Conservation (phyloP, 2,113 vertebrate genomes). For the Podarcis muralis region DNA sequence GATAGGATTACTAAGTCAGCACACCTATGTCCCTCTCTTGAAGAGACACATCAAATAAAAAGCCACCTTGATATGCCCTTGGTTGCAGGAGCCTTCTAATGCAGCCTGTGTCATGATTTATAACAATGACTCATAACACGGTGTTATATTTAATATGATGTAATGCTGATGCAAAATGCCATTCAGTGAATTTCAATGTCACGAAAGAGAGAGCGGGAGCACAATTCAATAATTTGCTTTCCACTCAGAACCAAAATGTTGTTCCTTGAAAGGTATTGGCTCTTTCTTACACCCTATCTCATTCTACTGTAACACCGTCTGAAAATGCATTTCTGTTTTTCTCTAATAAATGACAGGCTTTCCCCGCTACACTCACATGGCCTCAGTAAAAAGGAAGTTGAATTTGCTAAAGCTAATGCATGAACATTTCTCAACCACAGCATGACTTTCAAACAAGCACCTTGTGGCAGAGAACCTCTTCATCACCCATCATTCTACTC, state of each 20-base stretch:
- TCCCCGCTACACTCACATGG: not conserved
- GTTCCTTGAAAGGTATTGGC: slow-evolving; percentile 23
- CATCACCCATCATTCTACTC: not conserved
- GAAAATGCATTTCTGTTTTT: slow-evolving; percentile 53
- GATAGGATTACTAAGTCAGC: slow-evolving; percentile 36
- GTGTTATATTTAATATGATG: slow-evolving; percentile 72
- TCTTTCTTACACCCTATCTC: not conserved
- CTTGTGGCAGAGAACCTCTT: not conserved
- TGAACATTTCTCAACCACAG: not conserved
- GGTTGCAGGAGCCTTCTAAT: slow-evolving; percentile 66
- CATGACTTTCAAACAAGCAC: slow-evolving; percentile 6
- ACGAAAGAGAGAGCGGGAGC: slow-evolving; percentile 45
- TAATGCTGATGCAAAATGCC: slow-evolving; percentile 74
- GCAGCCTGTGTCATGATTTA: slow-evolving; percentile 67
- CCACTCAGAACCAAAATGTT: slow-evolving; percentile 15
- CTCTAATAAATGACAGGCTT: slow-evolving; percentile 20
- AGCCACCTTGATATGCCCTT: slow-evolving; percentile 73
- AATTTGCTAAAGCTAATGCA: slow-evolving; percentile 41
- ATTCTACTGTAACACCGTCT: slow-evolving; percentile 28
- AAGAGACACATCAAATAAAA: slow-evolving; percentile 54
- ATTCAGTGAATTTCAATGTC: slow-evolving; percentile 73
- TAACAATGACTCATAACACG: slow-evolving; percentile 75
- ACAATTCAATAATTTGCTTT: slow-evolving; percentile 38
- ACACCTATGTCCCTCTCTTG: slow-evolving; percentile 35
- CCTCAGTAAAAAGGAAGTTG: slow-evolving; percentile 52